phyloP scores from a whole-genome alignment of 2,113 vertebrate genomes.

The Neotoma lepida region DNA sequence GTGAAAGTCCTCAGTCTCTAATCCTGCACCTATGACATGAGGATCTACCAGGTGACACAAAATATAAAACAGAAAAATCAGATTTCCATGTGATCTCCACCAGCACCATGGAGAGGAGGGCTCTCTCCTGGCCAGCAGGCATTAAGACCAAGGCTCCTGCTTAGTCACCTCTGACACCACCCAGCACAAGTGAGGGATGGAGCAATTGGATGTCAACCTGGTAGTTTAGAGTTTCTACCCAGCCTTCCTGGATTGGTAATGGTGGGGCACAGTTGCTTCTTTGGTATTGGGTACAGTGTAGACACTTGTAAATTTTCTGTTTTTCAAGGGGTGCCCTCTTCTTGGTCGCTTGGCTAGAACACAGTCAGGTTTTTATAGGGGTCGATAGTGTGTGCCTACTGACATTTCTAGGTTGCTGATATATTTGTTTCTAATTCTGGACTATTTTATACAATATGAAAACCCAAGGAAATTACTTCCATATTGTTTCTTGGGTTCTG shows the following conservation, averaged over 20 bases:
- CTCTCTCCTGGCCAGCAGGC: neutral
- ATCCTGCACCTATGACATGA: neutral
- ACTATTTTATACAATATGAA: neutral
- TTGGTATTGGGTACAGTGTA: neutral
- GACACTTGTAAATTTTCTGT: neutral
- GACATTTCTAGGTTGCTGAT: neutral
- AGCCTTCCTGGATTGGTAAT: neutral
- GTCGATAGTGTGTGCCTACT: too few relatives aligned
- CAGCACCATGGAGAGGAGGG: neutral
- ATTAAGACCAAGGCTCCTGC: neutral
- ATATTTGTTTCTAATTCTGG: neutral
- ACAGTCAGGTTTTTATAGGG: neutral
- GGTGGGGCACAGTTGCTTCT: neutral
- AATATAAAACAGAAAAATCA: neutral
- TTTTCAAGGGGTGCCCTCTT: neutral
- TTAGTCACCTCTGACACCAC: neutral
- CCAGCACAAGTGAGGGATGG: neutral
- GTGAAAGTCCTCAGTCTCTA: neutral
- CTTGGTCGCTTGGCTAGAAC: neutral
- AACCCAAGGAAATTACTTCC: neutral
- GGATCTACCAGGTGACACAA: neutral
- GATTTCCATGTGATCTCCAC: neutral
- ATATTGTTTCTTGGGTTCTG: neutral
- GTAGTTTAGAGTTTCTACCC: neutral
- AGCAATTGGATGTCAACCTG: neutral